Evolutionary conservation across 2,113 vertebrate genomes (phyloP).

Genomic region (Cyanoliseus patagonus): DNA sequence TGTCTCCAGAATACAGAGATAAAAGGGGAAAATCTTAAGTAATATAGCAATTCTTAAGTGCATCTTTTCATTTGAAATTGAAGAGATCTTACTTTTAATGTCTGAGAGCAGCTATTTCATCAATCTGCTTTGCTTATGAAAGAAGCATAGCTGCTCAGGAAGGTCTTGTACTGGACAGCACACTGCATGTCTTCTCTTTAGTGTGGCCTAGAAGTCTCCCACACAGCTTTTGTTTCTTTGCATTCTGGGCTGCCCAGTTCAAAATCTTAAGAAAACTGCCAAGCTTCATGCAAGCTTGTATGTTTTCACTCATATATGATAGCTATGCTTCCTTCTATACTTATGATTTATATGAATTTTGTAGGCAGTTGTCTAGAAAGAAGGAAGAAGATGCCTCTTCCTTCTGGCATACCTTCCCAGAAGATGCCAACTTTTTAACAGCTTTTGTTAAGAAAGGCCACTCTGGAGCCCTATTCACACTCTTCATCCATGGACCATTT

Average conservation of each 20-base stretch:
- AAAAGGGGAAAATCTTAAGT: neutral
- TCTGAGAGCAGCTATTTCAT: neutral
- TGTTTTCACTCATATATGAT: neutral
- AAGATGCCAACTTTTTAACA: neutral
- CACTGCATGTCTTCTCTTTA: neutral
- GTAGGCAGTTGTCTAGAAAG: neutral
- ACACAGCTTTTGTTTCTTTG: neutral
- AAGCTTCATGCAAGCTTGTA: neutral
- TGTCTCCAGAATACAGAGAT: neutral
- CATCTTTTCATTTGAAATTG: neutral
- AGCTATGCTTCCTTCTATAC: neutral
- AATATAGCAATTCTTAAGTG: neutral
- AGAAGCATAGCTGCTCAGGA: neutral
- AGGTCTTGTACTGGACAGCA: neutral
- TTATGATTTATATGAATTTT: neutral
- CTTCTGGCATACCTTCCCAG: neutral
- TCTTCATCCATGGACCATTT: neutral
- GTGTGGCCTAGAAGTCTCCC: neutral
- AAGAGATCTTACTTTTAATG: neutral
- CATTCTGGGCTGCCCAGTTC: neutral
- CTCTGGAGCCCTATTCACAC: neutral
- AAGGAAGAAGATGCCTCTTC: neutral
- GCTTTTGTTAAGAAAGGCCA: neutral
- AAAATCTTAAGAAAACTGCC: neutral
- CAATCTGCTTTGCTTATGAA: neutral